Evolutionary conservation across 2,113 vertebrate species (phyloP), one percentile per base, ranked within the genome.

Genomic region (Sander vitreus): DNA sequence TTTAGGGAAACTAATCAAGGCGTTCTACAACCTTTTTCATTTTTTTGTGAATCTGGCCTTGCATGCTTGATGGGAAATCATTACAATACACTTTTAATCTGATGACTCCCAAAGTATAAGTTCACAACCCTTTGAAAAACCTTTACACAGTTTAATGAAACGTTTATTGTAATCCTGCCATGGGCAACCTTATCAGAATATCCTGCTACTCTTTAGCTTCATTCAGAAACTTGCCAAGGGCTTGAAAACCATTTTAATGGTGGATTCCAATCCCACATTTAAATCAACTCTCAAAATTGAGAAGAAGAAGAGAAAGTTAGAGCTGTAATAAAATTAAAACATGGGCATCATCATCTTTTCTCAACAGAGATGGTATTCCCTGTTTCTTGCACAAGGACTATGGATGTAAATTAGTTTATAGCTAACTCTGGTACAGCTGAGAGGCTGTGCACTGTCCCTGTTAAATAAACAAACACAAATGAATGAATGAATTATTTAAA

Each of bases 181-280:
- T 43, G 3, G 76, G 54, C 4, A 11, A 13, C 23, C 73, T 73
- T 76, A 58, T 72, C 33, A 57, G 73, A 69, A 74, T 33, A 63
- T n/a, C 23, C 53, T 18, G 55, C 53, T 63, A 12, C 59, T 71
- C 73, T 39, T 30, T 71, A 1, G 43, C 57, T 64, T 63, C 39
- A 39, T 51, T 21, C 69, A 30, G 36, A 55, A n/a, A 63, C 12
- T 16, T 71, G 69, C 75, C 23, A 4, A 14, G 13, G 13, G 39
- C 33, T 67, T 51, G 21, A 71, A 85, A 73, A 27, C 14, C 48
- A 53, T 81, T 84, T 74, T 12, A 71, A 67, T 60, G 13, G 33
- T 57, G 55, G 74, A 71, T 54, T 82, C 18, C 50, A 79, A 57
- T 45, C 12, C 30, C 6, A 16, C 25, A 60, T 51, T 71, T 76